Evolutionary conservation across 1,140 invertebrate genomes (phyloP).

Genomic region (Zaprionus ornatus): DNA sequence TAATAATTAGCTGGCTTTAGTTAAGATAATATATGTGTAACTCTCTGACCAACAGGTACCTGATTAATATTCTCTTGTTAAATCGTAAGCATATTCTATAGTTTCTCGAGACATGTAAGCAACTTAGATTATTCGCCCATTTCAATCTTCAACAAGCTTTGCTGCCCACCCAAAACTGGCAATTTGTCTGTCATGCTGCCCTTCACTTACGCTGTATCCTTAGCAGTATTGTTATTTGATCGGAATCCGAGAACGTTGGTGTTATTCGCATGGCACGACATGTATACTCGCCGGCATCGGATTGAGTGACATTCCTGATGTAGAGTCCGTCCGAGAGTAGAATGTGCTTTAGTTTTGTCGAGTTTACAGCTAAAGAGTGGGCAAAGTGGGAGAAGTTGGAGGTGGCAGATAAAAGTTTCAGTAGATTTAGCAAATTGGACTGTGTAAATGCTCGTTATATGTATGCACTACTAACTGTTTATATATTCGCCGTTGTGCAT

Average conservation of each 20-base stretch:
- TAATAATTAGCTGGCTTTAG: too few relatives aligned
- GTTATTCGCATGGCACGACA: constrained; percentile 85
- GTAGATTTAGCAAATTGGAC: constrained; percentile 38
- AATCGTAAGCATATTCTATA: too few relatives aligned
- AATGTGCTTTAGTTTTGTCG: constrained; percentile 75
- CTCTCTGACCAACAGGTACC: too few relatives aligned
- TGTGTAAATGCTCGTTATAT: not conserved
- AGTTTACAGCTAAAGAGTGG: constrained; percentile 63
- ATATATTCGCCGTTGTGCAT: constrained; percentile 82
- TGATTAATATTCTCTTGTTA: too few relatives aligned
- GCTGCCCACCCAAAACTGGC: not conserved
- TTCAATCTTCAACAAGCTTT: not conserved
- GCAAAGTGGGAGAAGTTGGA: not conserved
- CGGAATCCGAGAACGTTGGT: constrained; percentile 82
- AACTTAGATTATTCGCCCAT: not conserved
- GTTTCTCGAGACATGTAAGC: not conserved
- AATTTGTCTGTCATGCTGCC: not conserved
- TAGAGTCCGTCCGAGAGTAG: constrained; percentile 83
- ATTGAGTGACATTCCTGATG: constrained; percentile 84
- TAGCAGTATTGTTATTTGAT: constrained; percentile 84
- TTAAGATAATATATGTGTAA: too few relatives aligned
- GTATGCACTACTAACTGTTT: constrained; percentile 68
- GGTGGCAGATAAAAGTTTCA: constrained; percentile 7
- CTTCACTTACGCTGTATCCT: constrained; percentile 85
- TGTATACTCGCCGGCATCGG: constrained; percentile 85